Percentiles rank a stretch among this genome's conserved stretches.
phyloP scores from a whole-genome alignment of 2,888 invertebrate species.

The Phengaris alcon region DNA sequence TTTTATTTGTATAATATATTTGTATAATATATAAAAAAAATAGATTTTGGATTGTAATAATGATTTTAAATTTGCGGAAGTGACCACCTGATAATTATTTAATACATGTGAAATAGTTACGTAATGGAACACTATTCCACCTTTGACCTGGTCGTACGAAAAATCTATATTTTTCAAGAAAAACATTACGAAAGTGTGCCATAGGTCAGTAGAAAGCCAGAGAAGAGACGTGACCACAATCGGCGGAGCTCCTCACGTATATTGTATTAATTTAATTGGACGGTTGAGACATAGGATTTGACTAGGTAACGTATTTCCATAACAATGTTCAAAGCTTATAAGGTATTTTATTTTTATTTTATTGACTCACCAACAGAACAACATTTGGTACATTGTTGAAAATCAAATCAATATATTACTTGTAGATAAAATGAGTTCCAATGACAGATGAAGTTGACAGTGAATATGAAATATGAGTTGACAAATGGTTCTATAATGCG shows the following conservation, averaged over 20 bases:
- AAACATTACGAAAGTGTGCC: conserved; percentile 59
- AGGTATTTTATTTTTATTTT: neutral
- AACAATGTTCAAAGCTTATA: neutral
- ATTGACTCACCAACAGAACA: too few relatives aligned
- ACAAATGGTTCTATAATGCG: too few relatives aligned
- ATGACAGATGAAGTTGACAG: too few relatives aligned
- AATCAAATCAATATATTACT: too few relatives aligned
- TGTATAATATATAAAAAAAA: too few relatives aligned
- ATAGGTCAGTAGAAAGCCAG: conserved; percentile 73
- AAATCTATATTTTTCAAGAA: conserved; percentile 31
- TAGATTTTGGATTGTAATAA: neutral
- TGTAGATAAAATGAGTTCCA: too few relatives aligned
- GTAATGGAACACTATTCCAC: conserved; percentile 1
- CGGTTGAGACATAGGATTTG: conserved; percentile 13
- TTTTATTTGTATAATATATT: conserved; percentile 23
- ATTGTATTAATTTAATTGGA: neutral
- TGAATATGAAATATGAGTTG: too few relatives aligned
- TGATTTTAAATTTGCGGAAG: conserved; percentile 4
- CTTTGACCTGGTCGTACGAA: neutral
- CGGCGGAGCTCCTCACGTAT: neutral
- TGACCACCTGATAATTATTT: neutral
- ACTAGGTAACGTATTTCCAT: conserved; percentile 2
- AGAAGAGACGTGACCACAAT: conserved; percentile 10
- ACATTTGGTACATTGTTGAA: too few relatives aligned
- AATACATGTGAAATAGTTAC: conserved; percentile 5